Base-by-base conservation (phyloP, 2,797 vertebrate genomes). In the Micromesistius poutassou region DNA sequence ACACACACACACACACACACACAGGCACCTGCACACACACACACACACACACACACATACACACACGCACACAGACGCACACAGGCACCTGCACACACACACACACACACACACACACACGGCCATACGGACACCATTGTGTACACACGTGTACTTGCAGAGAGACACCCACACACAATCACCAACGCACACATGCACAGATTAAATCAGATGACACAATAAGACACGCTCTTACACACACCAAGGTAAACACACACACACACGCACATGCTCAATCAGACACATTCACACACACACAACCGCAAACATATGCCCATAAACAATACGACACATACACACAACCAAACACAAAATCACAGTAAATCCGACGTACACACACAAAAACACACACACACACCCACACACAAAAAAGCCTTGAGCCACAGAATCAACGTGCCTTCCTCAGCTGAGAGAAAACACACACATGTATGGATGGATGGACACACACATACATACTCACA, bases 401-500 rank as follows among this genome's bases (percentile, higher is more conserved):
- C 62, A 68, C 62, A 68, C 62, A 68, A n/a, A n/a, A n/a, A n/a
- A n/a, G n/a, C n/a, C n/a, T n/a, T n/a, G n/a, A 83, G 83, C 78
- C 78, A 92, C 89, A 89, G 91, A 91, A 87, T 91, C 87, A 89
- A 89, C 91, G 93, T 95, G 92, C 93, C 94, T 93, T 94, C 92
- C 87, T 93, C 87, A 91, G 74, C 84, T 80, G 74, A 77, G 80
- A 81, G 88, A 86, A 82, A 50, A 85, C 77, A 76, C 73, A 77
- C n/a, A n/a, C n/a, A n/a, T n/a, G n/a, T n/a, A n/a, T n/a, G n/a
- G 50, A 80, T 35, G 22, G 30, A 76, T 62, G 74, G 5, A 76
- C 8, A 81, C 81, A 80, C 25, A 83, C 33, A 78, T 74, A 82
- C 76, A 82, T 76, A 79, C 80, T 76, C 80, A 84, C 83, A 88